Base-by-base conservation (phyloP, 2,797 vertebrate genomes). In the Microctenopoma stevenorrisi region DNA sequence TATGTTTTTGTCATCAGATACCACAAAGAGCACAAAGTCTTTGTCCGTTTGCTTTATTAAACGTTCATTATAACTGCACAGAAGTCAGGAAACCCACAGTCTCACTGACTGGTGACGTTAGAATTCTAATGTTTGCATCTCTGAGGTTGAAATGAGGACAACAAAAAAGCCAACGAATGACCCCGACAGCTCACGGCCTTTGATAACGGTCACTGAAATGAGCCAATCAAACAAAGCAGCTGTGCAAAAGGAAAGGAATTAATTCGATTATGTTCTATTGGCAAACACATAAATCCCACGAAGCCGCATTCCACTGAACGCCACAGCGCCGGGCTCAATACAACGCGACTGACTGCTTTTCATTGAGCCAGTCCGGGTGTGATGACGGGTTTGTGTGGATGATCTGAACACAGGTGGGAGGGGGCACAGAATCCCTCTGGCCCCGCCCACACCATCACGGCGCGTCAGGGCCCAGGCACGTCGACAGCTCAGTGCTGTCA, bases 331-430 rank as follows among this genome's bases (percentile, higher is more conserved):
- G 53, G 14, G 4, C 44, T 43, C 74, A 67, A 74, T 74, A 83
- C 66, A 65, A 68, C 59, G 35, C 1, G 7, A 44, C 40, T 51
- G 49, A 72, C 56, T 0, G 4, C 48, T 67, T 25, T 10, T 65
- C 63, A 78, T 60, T 72, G n/a, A 64, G 10, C 11, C 44, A 5
- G 0, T 25, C 49, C 14, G 59, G n/a, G 10, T 2, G n/a, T 4
- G 46, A 52, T 59, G 22, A 5, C 16, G 58, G 64, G 54, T 26
- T 73, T 60, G 47, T 18, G 43, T 22, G 16, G 65, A 65, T 42
- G 60, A 76, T 72, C 56, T 60, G 40, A 80, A 55, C 77, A 11
- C 59, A 46, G 71, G 52, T 56, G 3, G 37, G 52, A 35, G 51
- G 48, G 52, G 2, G n/a, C 37, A 53, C 4, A 3, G 13, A 59